Evolutionary conservation across 2,888 invertebrate species (phyloP).

Genomic region (Archaeoteleia sp.): DNA sequence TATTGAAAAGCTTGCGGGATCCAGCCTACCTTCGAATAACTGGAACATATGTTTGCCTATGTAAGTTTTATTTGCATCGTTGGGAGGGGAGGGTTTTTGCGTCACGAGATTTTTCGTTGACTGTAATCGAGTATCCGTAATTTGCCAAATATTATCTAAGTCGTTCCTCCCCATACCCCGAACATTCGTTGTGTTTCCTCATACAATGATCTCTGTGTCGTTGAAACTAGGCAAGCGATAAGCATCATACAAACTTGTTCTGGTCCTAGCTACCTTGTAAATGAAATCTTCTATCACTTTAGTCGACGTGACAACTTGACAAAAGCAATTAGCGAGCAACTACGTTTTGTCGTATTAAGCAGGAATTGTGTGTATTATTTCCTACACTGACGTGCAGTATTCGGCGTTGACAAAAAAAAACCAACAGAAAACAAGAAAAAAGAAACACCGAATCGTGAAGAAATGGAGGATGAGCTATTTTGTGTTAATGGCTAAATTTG

Average conservation of each 20-base stretch:
- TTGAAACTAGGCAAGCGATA: slow-evolving; percentile 52
- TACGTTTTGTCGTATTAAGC: slow-evolving; percentile 48
- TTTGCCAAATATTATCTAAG: no score
- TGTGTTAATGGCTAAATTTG: background rate
- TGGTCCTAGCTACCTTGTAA: slow-evolving; percentile 44
- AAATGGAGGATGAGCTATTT: slow-evolving; percentile 15
- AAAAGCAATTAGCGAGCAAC: slow-evolving; percentile 55
- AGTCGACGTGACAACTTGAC: slow-evolving; percentile 40
- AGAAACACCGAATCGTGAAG: slow-evolving; percentile 17
- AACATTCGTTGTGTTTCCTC: slow-evolving; percentile 22
- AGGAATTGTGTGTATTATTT: slow-evolving; percentile 42
- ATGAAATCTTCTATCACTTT: slow-evolving; percentile 40
- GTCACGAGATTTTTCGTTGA: slow-evolving; percentile 10
- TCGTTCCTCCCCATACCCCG: slow-evolving; percentile 18
- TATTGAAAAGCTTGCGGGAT: slow-evolving; percentile 52
- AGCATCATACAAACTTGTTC: slow-evolving; percentile 48
- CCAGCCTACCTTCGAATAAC: slow-evolving; percentile 36
- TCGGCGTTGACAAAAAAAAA: no score
- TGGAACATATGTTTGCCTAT: slow-evolving; percentile 6
- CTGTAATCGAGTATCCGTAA: slow-evolving; percentile 17
- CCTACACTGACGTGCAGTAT: slow-evolving; percentile 41
- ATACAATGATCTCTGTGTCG: slow-evolving; percentile 33
- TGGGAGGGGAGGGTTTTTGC: no score
- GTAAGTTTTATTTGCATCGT: slow-evolving; percentile 18
- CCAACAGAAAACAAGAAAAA: no score